Evolutionary conservation across 2,797 vertebrate genomes (phyloP), one percentile per base, ranked within the genome.

Genomic region (Lindbergichthys nudifrons): DNA sequence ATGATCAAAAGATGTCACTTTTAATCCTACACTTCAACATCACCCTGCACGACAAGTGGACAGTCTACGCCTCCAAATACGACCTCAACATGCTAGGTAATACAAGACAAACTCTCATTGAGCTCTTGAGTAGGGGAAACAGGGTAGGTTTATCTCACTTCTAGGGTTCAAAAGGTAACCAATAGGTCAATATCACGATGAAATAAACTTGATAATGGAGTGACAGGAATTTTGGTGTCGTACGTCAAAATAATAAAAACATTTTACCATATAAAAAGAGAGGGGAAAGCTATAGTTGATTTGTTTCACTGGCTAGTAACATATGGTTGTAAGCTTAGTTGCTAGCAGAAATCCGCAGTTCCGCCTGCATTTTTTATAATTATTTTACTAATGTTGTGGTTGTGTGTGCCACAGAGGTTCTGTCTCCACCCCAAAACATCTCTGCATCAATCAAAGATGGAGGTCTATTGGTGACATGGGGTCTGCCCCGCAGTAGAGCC

Each of bases 381-480:
- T 13, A 43, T 50, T 50, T 48, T 0, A 32, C 46, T 59, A 3
- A 2, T 16, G 23, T 21, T 79, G 54, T 79, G 65, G 2, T 19
- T 60, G 47, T 83, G 39, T 80, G 36, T 73, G 23, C 46, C 4
- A 21, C 81, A 93, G 91, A 79, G 71, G 32, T 88, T 8, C 56
- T 77, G 58, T 1, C 65, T 63, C 86, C 92, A 45, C 88, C 91
- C 3, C 0, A 10, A 15, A 81, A 87, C 11, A 15, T 93, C 47
- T 53, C 16, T 3, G 85, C 72, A 42, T 75, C 46, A 6, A 0
- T 92, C 54, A 70, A 5, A 51, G 42, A 80, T 39, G 68, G 19
- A 70, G 41, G 0, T 11, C 73, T 93, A 12, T 0, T 23, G 32
- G 65, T 93, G 36, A 74, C 9, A 0, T 93, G 92, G 92, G 47